Conservation (phyloP, 2,113 vertebrate genomes). For the Scopus umbretta region DNA sequence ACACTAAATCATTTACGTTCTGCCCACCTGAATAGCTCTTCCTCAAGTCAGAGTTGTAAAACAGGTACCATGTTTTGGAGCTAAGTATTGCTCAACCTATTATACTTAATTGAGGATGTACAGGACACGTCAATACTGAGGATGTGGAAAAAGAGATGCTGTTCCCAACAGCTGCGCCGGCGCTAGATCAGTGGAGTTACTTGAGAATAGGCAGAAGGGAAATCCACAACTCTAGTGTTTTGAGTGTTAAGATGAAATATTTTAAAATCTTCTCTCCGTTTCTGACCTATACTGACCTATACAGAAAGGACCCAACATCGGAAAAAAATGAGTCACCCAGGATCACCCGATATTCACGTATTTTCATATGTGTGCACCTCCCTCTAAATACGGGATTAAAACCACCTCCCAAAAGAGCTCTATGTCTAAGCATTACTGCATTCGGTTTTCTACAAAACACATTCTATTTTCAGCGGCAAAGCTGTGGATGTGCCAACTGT, state of each 20-base stretch:
- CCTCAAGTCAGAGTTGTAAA: conserved; percentile 25
- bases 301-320: background rate
- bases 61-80: background rate
- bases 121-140: background rate
- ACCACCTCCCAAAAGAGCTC: background rate
- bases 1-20: background rate
- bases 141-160: background rate
- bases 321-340: background rate
- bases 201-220: background rate
- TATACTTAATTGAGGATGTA: background rate
- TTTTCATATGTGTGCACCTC: background rate
- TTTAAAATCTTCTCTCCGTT: background rate
- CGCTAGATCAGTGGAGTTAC: background rate
- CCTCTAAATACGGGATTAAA: background rate
- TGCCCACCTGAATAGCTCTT: conserved; percentile 11
- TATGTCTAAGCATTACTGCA: background rate
- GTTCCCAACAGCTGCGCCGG: background rate
- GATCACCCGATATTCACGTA: background rate
- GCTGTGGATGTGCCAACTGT: background rate
- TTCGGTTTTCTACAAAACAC: background rate
- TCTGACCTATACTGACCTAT: background rate
- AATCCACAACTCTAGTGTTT: background rate
- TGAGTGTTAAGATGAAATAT: background rate
- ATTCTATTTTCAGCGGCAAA: background rate
- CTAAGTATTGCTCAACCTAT: background rate